Evolutionary conservation across 2,888 invertebrate genomes (phyloP), one percentile per base, ranked within the genome.

Genomic region (Sialis fuliginosa): DNA sequence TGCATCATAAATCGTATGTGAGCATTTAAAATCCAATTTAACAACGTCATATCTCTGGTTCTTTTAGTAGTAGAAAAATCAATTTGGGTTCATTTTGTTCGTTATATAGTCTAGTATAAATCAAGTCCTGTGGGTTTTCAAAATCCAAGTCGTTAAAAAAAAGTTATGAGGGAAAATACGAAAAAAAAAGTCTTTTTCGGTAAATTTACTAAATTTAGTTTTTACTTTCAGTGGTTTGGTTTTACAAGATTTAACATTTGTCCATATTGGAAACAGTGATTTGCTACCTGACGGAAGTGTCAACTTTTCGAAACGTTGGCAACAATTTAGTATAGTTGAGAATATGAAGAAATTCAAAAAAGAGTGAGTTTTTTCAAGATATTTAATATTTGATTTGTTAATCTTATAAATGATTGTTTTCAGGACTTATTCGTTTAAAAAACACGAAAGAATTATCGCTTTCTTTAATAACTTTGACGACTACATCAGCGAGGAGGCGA

Each of bases 261-360:
- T 98, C 43, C 91, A 98, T 68, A 91, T 95, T 61, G 98, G 97
- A 42, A 98, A 97, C 67, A 88, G 80, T 50, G 92, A 97, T 64
- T 73, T 82, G 52, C 69, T 96, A 54, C 77, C 81, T 7, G 90
- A 93, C 57, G 87, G 87, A 48, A 77, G 76, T 52, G 85, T 95
- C 46, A 95, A 95, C 65, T 98, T 97, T 66, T 90, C 92, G 8
- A 98, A 98, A 69, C 74, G 97, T 55, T 97, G 96, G 95, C 96
- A 97, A 64, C 96, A 97, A 66, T 96, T 90, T 64, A 88, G 93
- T 61, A 95, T 97, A 53, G 85, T 98, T 60, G 95, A 96, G 65
- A 95, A 93, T 62, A 93, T 98, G 89, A 87, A 93, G 63, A 77
- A 92, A 62, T 96, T 98, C 67, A 92, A 92, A 61, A 90, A 90